These are phyloP conservation scores for Philopotamus ludificatus DNA, from an alignment of 1,140 invertebrate genomes.

Conservation along the genomic window DNA sequence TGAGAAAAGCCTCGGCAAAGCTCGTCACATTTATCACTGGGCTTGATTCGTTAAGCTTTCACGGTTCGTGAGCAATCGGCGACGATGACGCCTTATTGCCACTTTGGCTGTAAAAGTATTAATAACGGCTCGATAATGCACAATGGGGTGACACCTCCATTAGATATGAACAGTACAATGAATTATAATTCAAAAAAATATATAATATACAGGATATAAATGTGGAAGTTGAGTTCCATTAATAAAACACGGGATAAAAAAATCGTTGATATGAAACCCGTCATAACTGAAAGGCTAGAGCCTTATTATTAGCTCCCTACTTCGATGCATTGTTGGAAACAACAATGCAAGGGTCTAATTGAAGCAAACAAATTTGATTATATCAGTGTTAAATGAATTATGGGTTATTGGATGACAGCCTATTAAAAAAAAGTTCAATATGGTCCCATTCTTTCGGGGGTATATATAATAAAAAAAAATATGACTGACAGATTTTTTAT, in stretches of 20 bases:
- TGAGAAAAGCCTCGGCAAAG: slow-evolving; percentile 23
- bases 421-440: slow-evolving; percentile 25
- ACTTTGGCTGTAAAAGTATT: neutral
- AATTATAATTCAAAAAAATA: no score
- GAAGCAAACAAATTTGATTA: slow-evolving; percentile 37
- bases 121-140: neutral
- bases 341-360: slow-evolving; percentile 30
- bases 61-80: slow-evolving; percentile 4
- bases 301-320: slow-evolving; percentile 24
- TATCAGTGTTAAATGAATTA: slow-evolving; percentile 41
- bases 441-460: slow-evolving; percentile 10
- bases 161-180: no score
- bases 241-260: neutral
- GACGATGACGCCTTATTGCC: slow-evolving; percentile 1
- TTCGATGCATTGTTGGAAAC: slow-evolving; percentile 5
- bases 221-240: no score
- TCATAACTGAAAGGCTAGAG: slow-evolving; percentile 27
- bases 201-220: no score
- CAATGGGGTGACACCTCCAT: no score
- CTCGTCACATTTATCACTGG: slow-evolving; percentile 22
- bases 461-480: slow-evolving; percentile 9
- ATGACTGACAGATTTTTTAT: neutral
- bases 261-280: slow-evolving; percentile 21
- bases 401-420: slow-evolving; percentile 33
- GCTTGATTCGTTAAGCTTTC: slow-evolving; percentile 24